phyloP scores from a whole-genome alignment of 64 coral and sea anemone genomes.

The Montipora foliosa region DNA sequence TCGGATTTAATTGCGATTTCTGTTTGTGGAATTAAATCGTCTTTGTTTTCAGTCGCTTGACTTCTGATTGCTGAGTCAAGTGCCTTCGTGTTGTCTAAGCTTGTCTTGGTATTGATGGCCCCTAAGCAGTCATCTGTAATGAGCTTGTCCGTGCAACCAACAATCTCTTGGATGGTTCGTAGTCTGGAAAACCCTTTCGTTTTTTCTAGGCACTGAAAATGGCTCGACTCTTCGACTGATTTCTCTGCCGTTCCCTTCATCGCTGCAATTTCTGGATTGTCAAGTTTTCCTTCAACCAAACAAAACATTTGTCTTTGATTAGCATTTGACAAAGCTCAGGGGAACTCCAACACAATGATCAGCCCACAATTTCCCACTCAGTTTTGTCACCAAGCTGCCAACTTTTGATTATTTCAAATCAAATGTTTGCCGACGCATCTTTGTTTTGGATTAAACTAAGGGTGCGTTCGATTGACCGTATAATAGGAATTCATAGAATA shows the following conservation, averaged over 20 bases:
- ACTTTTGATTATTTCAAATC: too few species aligned
- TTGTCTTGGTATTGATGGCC: not conserved
- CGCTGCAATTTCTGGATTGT: not conserved
- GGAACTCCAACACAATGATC: not conserved
- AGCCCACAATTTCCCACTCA: not conserved
- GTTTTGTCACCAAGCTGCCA: too few species aligned
- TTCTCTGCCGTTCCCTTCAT: conserved; percentile 2
- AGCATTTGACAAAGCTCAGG: not conserved
- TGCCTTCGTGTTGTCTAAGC: not conserved
- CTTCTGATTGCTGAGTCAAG: not conserved
- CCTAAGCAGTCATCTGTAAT: not conserved
- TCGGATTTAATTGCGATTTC: not conserved
- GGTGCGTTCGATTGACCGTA: too few species aligned
- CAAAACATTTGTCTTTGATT: not conserved
- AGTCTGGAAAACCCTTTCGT: not conserved
- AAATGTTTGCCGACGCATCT: too few species aligned
- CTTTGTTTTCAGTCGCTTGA: not conserved
- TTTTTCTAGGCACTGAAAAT: not conserved
- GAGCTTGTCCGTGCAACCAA: not conserved
- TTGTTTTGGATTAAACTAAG: too few species aligned
- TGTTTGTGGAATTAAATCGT: not conserved
- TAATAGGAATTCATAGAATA: too few species aligned
- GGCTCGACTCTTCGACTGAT: not conserved
- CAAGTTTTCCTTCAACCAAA: not conserved
- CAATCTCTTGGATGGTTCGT: not conserved